Evolutionary conservation across 2,797 vertebrate species (phyloP), one percentile per base, ranked within the genome.

Genomic region (Macrochelys suwanniensis): DNA sequence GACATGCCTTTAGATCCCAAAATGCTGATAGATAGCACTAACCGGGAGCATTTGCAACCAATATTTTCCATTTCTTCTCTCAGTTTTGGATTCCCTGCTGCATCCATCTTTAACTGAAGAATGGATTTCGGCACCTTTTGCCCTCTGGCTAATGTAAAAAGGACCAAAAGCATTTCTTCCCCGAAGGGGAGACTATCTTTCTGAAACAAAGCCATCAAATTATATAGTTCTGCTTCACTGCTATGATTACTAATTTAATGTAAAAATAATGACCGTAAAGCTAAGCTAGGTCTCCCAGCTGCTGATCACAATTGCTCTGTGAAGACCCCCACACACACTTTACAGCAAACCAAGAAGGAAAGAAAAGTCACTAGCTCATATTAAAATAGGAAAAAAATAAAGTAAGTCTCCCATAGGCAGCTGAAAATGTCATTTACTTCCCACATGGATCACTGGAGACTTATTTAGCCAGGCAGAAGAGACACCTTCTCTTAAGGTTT

Each of bases 231-330:
- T 76, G 78, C 49, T 61, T 88, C 50, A 81, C 56, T 90, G 65
- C 59, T 85, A 12, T 25, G 26, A 85, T 83, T 51, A 85, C 57
- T 87, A n/a, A 68, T 82, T 83, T 81, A 92, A 95, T 89, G 51
- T 10, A 89, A 94, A 88, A 93, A n/a, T 80, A 85, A 87, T 74
- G 59, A 84, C 51, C 84, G 47, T 25, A 74, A 79, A 56, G 5
- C 90, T 53, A 80, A 84, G 61, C 54, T 9, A 74, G 47, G 87
- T 79, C 33, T 89, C 82, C 76, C 50, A 84, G 50, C 19, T 84
- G 78, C 50, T 59, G 53, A 85, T 95, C 7, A 2, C 33, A 47
- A 42, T 51, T 76, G 23, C 49, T 51, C 65, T 56, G 61, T 47
- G 80, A 93, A 59, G 82, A 85, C 76, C 23, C 37, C 28, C 51